Evolutionary conservation across 1,140 invertebrate genomes (phyloP), one percentile per base, ranked within the genome.

Genomic region (Orussus abietinus): DNA sequence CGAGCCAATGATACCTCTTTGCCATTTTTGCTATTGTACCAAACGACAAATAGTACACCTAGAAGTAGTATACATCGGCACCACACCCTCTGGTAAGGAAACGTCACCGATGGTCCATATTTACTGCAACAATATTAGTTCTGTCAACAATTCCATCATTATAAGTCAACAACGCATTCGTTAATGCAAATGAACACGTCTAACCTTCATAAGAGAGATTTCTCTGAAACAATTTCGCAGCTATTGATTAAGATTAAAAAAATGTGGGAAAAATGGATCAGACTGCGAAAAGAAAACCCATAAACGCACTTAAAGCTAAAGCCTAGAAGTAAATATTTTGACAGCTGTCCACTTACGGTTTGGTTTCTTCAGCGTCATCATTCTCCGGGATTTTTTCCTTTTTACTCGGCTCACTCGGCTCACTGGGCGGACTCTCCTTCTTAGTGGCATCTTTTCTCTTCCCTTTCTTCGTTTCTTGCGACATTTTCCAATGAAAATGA

Each of bases 1-100:
- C 68, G 77, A 0, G 83, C 83, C 51, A 84, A 77, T 39, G 71
- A 58, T 17, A 76, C 70, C 49, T 82, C 72, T 57, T 80, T 80
- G 10, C 73, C 65, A 38, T 77, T 72, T 64, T 77, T 81, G 10
- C 76, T 77, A 32, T 78, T 80, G 62, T 81, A 86, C 75, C 84
- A 86, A 3, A 85, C 68, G 38, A 78, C 40, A 3, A 75, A 58
- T 19, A 80, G 46, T 4, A 80, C 66, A 14, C 75, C 77, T 2
- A 77, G 32, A 26, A 80, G 72, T 21, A 81, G 42, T 10, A 80
- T 50, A 28, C 58, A 57, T 0, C 72, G 55, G 2, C 72, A 72
- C 71, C 72, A 76, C 21, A 76, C 44, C 49, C 67, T 61, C 38
- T 76, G 71, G 39, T 75, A 59, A 3, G 64, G 63, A 51, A 75